phyloP scores from a whole-genome alignment of 1,140 invertebrate genomes.

The Mylabris phalerata region DNA sequence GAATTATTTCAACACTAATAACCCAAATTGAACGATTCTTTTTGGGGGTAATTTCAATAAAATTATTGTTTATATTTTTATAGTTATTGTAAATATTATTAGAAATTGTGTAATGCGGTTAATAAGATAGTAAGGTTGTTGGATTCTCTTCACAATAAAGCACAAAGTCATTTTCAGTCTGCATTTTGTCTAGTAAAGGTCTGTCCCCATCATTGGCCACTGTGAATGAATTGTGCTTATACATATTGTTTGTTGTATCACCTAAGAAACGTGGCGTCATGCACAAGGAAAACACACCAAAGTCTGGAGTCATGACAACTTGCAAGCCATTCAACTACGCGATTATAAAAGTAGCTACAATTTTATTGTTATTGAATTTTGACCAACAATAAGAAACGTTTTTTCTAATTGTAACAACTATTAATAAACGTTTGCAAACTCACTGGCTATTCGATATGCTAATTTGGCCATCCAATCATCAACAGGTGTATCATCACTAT shows the following conservation, averaged over 20 bases:
- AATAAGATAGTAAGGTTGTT: constrained; percentile 13
- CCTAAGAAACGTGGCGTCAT: constrained; percentile 31
- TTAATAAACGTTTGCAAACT: constrained; percentile 16
- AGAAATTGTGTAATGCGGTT: constrained; percentile 11
- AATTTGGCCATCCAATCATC: constrained; percentile 17
- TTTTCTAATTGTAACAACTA: too few relatives aligned
- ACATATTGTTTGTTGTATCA: constrained; percentile 31
- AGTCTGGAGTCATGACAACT: constrained; percentile 35
- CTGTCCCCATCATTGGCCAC: constrained; percentile 27
- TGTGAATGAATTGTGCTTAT: constrained; percentile 33
- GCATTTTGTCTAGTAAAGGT: constrained; percentile 23
- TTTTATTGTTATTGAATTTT: constrained; percentile 13
- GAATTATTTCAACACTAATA: constrained; percentile 3
- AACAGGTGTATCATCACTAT: constrained; percentile 14
- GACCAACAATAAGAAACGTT: too few relatives aligned
- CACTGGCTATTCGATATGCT: constrained; percentile 23
- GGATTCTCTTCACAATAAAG: constrained; percentile 13
- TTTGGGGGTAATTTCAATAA: too few relatives aligned
- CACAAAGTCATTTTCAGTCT: constrained; percentile 30
- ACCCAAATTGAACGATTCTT: constrained; percentile 1
- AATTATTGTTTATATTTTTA: too few relatives aligned
- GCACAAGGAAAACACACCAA: constrained; percentile 33
- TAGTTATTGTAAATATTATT: neutral
- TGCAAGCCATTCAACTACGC: constrained; percentile 23
- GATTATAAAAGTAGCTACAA: constrained; percentile 21